A percentile compares a stretch with the other conserved stretches of the same genome.
phyloP scores from a whole-genome alignment of 1,140 invertebrate species.

The Trichonephila clavipes region DNA sequence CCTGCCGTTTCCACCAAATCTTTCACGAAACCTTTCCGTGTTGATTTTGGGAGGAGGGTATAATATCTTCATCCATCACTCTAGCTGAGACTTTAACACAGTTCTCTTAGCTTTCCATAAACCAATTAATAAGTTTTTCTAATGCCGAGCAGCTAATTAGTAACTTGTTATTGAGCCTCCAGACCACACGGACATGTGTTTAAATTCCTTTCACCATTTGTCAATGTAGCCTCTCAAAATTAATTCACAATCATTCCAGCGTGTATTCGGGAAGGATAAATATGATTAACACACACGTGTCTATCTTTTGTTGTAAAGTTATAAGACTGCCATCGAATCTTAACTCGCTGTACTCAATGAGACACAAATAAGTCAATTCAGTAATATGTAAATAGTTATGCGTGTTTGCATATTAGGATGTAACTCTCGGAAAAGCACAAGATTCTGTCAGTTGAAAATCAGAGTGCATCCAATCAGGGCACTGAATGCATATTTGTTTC shows the following conservation, averaged over 20 bases:
- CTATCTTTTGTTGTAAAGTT: not conserved
- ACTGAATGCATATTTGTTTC: not conserved
- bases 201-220: not conserved
- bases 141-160: not conserved
- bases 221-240: not conserved
- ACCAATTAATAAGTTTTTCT: conserved; percentile 11
- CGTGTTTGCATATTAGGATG: not conserved
- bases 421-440: not conserved
- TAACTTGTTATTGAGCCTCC: conserved; percentile 27
- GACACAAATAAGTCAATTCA: not conserved
- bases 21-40: not conserved
- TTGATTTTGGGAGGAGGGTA: conserved; percentile 22
- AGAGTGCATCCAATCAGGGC: not conserved
- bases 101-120: not conserved
- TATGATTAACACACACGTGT: not conserved
- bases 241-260: not conserved
- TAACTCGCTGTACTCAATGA: not conserved
- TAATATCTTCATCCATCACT: conserved; percentile 16
- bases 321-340: not conserved
- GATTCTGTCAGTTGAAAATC: not conserved
- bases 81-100: not conserved
- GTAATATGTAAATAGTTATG: not conserved
- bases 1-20: not conserved
- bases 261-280: not conserved
- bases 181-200: not conserved